Conservation (phyloP, 2,888 invertebrate genomes). For the Phymatocera aterrima region DNA sequence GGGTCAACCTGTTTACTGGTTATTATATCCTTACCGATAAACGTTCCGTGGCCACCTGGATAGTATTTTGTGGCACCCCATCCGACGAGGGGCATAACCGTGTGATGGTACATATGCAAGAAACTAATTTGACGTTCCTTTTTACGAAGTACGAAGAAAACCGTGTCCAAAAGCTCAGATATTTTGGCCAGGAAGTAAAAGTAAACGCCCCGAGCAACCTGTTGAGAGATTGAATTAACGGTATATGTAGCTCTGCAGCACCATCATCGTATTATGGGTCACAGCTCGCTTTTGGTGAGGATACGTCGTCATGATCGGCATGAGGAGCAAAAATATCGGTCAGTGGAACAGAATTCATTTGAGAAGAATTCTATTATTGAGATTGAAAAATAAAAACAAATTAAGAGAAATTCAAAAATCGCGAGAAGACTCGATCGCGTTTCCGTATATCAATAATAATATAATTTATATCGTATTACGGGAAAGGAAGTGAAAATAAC, state of each 20-base stretch:
- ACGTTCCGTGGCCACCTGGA: constrained; percentile 92
- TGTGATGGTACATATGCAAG: constrained; percentile 95
- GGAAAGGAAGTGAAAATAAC: neutral
- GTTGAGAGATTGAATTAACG: constrained; percentile 46
- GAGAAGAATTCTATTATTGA: neutral
- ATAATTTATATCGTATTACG: no score
- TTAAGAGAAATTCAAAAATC: no score
- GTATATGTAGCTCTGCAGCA: neutral
- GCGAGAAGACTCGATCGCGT: no score
- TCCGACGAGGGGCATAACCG: constrained; percentile 95
- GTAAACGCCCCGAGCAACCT: constrained; percentile 86
- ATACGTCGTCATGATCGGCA: no score
- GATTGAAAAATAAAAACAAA: no score
- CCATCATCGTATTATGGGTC: neutral
- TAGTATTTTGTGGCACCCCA: constrained; percentile 95
- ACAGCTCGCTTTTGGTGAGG: neutral
- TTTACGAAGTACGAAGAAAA: constrained; percentile 95
- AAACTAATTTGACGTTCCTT: constrained; percentile 93
- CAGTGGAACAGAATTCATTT: constrained; percentile 6
- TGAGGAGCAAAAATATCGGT: constrained; percentile 15
- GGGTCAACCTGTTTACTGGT: no score
- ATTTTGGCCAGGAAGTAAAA: constrained; percentile 93
- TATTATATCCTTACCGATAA: constrained; percentile 81
- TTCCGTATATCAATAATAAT: no score
- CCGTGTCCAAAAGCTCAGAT: constrained; percentile 92